Conservation (phyloP, 2,797 vertebrate species). For the Oreochromis grahami region DNA sequence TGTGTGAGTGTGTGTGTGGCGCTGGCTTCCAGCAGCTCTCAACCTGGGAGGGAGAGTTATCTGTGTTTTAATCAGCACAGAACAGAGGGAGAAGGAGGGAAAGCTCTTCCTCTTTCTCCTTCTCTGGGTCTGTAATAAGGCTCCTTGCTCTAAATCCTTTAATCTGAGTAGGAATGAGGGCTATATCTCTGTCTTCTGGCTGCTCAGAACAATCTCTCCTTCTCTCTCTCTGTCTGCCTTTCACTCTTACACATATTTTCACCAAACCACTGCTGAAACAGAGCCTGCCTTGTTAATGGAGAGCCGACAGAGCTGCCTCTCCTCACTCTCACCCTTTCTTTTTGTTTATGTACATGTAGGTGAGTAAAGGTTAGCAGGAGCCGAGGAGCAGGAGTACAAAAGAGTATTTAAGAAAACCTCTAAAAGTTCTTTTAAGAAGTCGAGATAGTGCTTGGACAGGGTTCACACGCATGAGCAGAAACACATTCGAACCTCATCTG, state of each 20-base stretch:
- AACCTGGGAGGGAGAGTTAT: slow-evolving; percentile 39
- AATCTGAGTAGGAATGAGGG: slow-evolving; percentile 63
- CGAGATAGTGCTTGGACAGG: background rate
- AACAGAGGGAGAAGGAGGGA: slow-evolving; percentile 31
- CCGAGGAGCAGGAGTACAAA: background rate
- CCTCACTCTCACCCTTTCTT: background rate
- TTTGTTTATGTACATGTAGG: background rate
- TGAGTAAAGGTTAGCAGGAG: slow-evolving; percentile 13
- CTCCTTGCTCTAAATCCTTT: slow-evolving; percentile 64
- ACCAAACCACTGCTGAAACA: slow-evolving; percentile 10
- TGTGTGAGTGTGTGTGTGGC: background rate
- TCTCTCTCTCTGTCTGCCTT: background rate
- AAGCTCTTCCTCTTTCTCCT: slow-evolving; percentile 7
- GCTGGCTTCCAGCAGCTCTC: slow-evolving; percentile 25
- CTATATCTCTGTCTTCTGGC: slow-evolving; percentile 54
- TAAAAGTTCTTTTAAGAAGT: background rate
- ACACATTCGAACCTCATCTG: background rate
- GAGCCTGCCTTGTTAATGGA: slow-evolving; percentile 45
- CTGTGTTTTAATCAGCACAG: slow-evolving; percentile 55
- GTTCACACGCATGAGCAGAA: background rate
- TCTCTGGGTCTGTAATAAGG: slow-evolving; percentile 46
- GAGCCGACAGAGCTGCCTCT: slow-evolving; percentile 9
- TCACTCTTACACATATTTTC: background rate
- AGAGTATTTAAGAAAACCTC: background rate
- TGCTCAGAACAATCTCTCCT: slow-evolving; percentile 43